Evolutionary conservation across 1,140 invertebrate genomes (phyloP).

Genomic region (Samia ricini): DNA sequence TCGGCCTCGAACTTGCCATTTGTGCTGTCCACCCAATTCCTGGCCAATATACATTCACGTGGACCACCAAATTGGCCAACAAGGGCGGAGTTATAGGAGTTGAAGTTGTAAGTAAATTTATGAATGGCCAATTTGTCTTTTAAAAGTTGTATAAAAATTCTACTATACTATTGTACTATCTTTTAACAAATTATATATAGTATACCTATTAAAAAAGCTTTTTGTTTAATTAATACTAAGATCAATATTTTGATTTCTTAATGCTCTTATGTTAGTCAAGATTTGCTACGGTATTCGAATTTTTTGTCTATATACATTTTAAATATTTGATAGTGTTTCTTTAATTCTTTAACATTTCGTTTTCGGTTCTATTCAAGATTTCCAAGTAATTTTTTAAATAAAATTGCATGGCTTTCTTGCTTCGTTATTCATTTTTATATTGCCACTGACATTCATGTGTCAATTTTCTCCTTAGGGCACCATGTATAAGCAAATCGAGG

Average conservation of each 20-base stretch:
- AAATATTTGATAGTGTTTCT: neutral
- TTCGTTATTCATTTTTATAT: neutral
- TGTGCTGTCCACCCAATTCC: slow-evolving; percentile 99
- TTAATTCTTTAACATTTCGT: neutral
- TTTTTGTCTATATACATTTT: no score
- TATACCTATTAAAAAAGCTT: no score
- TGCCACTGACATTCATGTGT: slow-evolving; percentile 7
- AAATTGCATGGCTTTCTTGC: neutral
- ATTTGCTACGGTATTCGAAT: no score
- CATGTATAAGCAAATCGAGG: slow-evolving; percentile 78
- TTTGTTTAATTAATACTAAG: no score
- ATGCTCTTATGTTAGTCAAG: no score
- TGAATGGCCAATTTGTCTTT: no score
- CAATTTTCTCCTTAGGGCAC: slow-evolving; percentile 72
- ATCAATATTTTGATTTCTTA: no score
- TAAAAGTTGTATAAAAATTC: no score
- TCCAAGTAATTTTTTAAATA: neutral
- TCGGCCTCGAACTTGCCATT: slow-evolving; percentile 94
- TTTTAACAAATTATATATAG: no score
- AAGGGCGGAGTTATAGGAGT: slow-evolving; percentile 90
- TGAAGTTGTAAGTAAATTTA: slow-evolving; percentile 76
- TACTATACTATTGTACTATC: no score
- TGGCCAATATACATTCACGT: slow-evolving; percentile 96
- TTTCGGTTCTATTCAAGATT: neutral
- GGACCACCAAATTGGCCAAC: slow-evolving; percentile 97